A percentile compares a stretch with the other conserved stretches of the same genome.
phyloP scores from a whole-genome alignment of 2,888 invertebrate genomes.

The Seira sanloemensis region DNA sequence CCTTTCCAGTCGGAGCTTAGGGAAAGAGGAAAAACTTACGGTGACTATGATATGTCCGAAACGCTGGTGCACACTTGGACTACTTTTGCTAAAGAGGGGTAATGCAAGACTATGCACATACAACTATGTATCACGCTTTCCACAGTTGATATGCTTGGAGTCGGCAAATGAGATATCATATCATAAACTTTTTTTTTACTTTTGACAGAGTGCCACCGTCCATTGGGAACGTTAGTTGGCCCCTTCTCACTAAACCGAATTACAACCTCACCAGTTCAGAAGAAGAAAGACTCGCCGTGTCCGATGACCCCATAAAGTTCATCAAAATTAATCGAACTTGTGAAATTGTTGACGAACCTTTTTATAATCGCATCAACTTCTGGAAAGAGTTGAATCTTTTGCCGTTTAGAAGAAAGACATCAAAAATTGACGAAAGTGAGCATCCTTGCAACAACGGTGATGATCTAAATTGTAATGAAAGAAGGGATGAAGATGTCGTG shows the following conservation, averaged over 20 bases:
- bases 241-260: neutral
- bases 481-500: neutral
- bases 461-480: neutral
- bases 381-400: conserved; percentile 50
- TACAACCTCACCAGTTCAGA: neutral
- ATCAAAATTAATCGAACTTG: conserved; percentile 35
- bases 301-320: conserved; percentile 27
- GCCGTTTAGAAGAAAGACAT: conserved; percentile 12
- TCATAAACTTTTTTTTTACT: too few relatives aligned
- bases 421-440: neutral
- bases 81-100: conserved; percentile 60
- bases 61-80: conserved; percentile 45
- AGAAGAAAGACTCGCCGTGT: neutral
- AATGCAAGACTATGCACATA: too few relatives aligned
- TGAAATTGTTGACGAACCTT: conserved; percentile 55
- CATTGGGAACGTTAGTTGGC: conserved; percentile 32
- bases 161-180: too few relatives aligned
- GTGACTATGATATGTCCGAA: conserved; percentile 61
- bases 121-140: too few relatives aligned
- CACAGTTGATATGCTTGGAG: too few relatives aligned
- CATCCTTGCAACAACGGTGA: too few relatives aligned
- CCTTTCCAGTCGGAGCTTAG: conserved; percentile 51
- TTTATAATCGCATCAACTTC: conserved; percentile 38
- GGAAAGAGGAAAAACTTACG: conserved; percentile 31
- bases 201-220: conserved; percentile 38